A percentile compares a stretch with the other conserved stretches of the same genome.
These are phyloP conservation scores for Temnothorax unifasciatus DNA, from an alignment of 2,888 invertebrate species.

Conservation along the genomic window DNA sequence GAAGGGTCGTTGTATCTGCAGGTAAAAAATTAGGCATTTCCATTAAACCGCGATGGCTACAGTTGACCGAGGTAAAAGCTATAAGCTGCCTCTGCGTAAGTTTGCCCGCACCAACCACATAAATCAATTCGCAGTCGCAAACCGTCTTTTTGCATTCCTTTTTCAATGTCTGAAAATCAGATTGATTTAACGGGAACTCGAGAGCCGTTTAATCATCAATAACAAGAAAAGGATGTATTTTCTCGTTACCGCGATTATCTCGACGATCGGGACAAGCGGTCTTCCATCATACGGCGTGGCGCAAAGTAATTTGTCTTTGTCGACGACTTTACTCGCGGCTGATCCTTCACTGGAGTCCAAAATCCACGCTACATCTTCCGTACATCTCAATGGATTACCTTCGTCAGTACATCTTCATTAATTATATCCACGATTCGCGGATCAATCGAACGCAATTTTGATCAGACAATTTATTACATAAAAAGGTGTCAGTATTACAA, in stretches of 20 bases:
- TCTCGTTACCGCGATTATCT: conserved; percentile 89
- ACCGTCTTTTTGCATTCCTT: conserved; percentile 88
- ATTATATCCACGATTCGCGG: conserved; percentile 30
- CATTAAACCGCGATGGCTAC: conserved; percentile 88
- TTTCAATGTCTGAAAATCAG: conserved; percentile 86
- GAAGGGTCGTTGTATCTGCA: conserved; percentile 89
- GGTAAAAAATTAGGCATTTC: conserved; percentile 89
- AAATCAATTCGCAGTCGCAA: conserved; percentile 89
- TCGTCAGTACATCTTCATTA: conserved; percentile 37
- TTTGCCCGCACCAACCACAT: conserved; percentile 88
- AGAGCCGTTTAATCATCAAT: conserved; percentile 4
- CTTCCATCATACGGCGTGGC: conserved; percentile 89
- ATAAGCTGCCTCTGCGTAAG: conserved; percentile 85
- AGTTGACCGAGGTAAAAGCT: conserved; percentile 91
- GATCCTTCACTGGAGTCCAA: conserved; percentile 87
- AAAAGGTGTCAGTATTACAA: not conserved
- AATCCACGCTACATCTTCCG: conserved; percentile 89
- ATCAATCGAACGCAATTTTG: conserved; percentile 58
- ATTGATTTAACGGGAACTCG: not conserved
- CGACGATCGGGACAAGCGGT: conserved; percentile 89
- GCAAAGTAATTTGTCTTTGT: conserved; percentile 89
- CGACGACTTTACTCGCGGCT: conserved; percentile 87
- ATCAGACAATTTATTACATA: conserved; percentile 7
- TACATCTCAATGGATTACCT: conserved; percentile 90
- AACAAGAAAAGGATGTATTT: conserved; percentile 38